These are phyloP conservation scores for Drosophila subobscura DNA, from an alignment of 1,140 invertebrate species.

Conservation along the genomic window DNA sequence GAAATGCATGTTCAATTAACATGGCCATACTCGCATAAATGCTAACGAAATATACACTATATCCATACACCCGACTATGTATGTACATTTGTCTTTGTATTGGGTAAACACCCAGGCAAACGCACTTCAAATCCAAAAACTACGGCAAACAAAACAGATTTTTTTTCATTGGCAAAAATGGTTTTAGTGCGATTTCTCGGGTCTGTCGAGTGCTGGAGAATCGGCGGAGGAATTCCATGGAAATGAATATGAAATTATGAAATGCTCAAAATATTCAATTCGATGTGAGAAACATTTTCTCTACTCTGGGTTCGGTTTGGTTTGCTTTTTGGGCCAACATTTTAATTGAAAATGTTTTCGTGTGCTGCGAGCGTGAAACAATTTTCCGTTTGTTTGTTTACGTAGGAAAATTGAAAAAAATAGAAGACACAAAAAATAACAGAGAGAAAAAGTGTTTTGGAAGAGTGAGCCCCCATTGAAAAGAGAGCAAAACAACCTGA, in stretches of 20 bases:
- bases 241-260: conserved; percentile 70
- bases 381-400: conserved; percentile 75
- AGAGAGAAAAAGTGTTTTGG: conserved; percentile 22
- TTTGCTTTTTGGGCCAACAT: conserved; percentile 54
- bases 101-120: conserved; percentile 28
- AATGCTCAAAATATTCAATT: conserved; percentile 71
- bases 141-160: conserved; percentile 33
- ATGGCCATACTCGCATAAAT: conserved; percentile 27
- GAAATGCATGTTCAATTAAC: conserved; percentile 77
- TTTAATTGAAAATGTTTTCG: conserved; percentile 78
- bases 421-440: conserved; percentile 35
- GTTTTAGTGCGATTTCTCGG: conserved; percentile 51
- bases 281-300: conserved; percentile 59
- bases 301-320: conserved; percentile 35
- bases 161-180: conserved; percentile 33
- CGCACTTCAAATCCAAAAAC: conserved; percentile 24
- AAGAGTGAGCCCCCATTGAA: conserved; percentile 28
- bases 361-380: conserved; percentile 75
- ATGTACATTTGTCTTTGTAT: conserved; percentile 7
- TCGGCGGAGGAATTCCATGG: conserved; percentile 47
- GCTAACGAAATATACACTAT: neutral
- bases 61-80: neutral
- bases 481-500: conserved; percentile 42
- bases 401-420: conserved; percentile 63
- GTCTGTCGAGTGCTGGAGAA: conserved; percentile 37